Conservation (phyloP, 2,113 vertebrate species). For the Dinomys branickii region DNA sequence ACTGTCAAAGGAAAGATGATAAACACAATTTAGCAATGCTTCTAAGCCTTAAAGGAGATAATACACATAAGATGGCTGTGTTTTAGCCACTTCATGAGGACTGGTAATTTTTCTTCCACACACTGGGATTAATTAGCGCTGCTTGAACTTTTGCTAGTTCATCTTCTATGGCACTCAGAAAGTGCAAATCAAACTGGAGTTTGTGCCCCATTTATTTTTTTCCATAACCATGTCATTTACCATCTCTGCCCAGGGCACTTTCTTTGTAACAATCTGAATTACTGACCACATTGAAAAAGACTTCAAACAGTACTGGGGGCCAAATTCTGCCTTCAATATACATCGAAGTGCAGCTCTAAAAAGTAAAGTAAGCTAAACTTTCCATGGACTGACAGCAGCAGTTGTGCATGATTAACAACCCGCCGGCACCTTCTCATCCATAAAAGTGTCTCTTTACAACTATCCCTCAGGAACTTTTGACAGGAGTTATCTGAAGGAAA, state of each 20-base stretch:
- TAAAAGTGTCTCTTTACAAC: constrained; percentile 40
- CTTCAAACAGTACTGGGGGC: background rate
- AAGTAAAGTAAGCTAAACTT: constrained; percentile 59
- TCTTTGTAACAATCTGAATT: constrained; percentile 72
- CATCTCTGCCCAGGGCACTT: constrained; percentile 52
- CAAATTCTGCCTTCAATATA: constrained; percentile 50
- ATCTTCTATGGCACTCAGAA: constrained; percentile 9
- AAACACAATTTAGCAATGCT: background rate
- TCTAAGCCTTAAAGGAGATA: background rate
- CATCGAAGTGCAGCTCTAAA: constrained; percentile 47
- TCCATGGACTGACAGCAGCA: constrained; percentile 14
- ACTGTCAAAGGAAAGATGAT: background rate
- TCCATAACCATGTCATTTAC: constrained; percentile 24
- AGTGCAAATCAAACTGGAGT: constrained; percentile 47
- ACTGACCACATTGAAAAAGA: constrained; percentile 64
- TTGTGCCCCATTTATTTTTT: constrained; percentile 46
- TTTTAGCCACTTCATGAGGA: background rate
- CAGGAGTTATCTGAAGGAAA: background rate
- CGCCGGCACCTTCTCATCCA: constrained; percentile 36
- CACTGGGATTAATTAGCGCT: constrained; percentile 44
- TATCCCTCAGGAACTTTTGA: constrained; percentile 1
- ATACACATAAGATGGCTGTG: background rate
- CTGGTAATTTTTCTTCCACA: background rate
- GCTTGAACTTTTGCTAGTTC: background rate
- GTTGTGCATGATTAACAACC: constrained; percentile 65